Percentiles rank a stretch among this genome's conserved stretches.
phyloP scores from a whole-genome alignment of 1,140 invertebrate species.

The Drosophila paulistorum region DNA sequence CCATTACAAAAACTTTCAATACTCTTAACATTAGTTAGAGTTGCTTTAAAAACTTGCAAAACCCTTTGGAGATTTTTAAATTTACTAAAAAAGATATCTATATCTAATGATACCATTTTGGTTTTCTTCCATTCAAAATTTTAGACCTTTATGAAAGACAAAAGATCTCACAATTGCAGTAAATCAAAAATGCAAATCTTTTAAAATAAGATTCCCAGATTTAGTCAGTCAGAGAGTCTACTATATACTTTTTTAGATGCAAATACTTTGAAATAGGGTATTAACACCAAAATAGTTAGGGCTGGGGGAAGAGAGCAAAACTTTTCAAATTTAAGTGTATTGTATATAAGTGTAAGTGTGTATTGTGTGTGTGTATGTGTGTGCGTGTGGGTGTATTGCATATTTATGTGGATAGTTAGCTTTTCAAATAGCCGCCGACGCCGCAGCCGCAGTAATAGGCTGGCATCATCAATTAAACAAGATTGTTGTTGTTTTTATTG shows the following conservation, averaged over 20 bases:
- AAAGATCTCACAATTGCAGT: too few species aligned
- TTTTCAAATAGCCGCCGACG: slow-evolving; percentile 55
- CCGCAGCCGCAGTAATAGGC: slow-evolving; percentile 28
- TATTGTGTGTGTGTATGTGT: background rate
- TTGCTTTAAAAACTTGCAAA: too few species aligned
- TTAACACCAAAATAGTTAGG: background rate
- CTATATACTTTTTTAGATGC: background rate
- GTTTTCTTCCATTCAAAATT: too few species aligned
- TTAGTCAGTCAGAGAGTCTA: background rate
- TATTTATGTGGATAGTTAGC: slow-evolving; percentile 69
- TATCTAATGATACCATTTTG: too few species aligned
- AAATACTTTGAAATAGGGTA: slow-evolving; percentile 3
- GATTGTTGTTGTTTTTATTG: slow-evolving; percentile 70
- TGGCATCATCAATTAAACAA: slow-evolving; percentile 64
- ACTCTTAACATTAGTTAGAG: background rate
- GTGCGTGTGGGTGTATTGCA: slow-evolving; percentile 50
- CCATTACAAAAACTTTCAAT: too few species aligned
- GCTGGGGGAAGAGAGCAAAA: background rate
- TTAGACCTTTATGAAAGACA: too few species aligned
- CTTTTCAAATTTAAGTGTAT: slow-evolving; percentile 3
- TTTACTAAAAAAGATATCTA: too few species aligned
- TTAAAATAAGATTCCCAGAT: background rate
- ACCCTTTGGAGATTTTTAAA: too few species aligned
- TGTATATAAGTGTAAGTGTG: slow-evolving; percentile 4
- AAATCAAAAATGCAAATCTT: too few species aligned